Percentiles rank a stretch among this genome's conserved stretches.
Conservation (phyloP, 2,888 invertebrate species). For the Gnatocerus cornutus region DNA sequence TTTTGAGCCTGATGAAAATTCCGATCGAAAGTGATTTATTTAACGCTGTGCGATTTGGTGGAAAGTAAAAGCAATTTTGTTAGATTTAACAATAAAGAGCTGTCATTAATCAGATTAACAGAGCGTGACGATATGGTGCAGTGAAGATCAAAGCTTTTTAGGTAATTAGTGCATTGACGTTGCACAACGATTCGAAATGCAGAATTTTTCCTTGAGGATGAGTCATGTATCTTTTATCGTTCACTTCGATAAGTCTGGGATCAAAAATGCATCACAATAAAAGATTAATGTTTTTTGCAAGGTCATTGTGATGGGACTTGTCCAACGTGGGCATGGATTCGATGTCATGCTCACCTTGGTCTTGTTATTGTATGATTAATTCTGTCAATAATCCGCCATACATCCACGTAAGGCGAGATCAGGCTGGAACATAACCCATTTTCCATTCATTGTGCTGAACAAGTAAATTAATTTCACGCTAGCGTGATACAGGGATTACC, state of each 20-base stretch:
- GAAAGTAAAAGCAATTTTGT: slow-evolving; percentile 48
- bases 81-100: slow-evolving; percentile 28
- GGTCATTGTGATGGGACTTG: slow-evolving; percentile 27
- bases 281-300: slow-evolving; percentile 12
- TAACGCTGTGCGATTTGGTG: slow-evolving; percentile 41
- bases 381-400: slow-evolving; percentile 23
- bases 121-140: slow-evolving; percentile 39
- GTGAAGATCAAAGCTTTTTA: slow-evolving; percentile 39
- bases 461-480: slow-evolving; percentile 24
- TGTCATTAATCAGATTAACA: slow-evolving; percentile 37
- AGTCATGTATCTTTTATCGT: neutral
- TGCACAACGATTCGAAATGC: slow-evolving; percentile 21
- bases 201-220: neutral
- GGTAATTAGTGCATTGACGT: slow-evolving; percentile 43
- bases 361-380: slow-evolving; percentile 36
- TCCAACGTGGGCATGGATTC: neutral
- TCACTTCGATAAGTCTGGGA: slow-evolving; percentile 13
- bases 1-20: slow-evolving; percentile 23
- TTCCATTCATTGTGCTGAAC: slow-evolving; percentile 1
- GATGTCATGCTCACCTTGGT: slow-evolving; percentile 34
- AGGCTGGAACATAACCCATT: slow-evolving; percentile 26
- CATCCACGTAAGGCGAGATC: slow-evolving; percentile 19
- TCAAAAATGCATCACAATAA: slow-evolving; percentile 14
- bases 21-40: slow-evolving; percentile 46
- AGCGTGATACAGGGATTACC: slow-evolving; percentile 4